Percentiles rank a stretch among this genome's conserved stretches.
Evolutionary conservation across 2,797 vertebrate genomes (phyloP).

Genomic region (Gastrophryne carolinensis): DNA sequence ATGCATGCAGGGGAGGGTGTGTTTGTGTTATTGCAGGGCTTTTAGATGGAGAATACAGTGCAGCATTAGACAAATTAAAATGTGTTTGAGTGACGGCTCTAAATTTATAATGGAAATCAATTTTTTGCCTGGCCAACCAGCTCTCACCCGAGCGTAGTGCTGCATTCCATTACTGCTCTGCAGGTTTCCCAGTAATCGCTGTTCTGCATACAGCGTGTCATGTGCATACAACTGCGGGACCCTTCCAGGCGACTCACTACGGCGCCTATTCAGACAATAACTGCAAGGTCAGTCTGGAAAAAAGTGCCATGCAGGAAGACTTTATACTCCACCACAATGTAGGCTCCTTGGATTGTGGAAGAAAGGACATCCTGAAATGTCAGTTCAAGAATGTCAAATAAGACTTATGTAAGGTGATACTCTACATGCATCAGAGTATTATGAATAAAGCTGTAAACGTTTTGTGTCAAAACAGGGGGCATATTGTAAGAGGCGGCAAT

Average conservation of each 20-base stretch:
- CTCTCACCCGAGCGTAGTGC: slow-evolving; percentile 13
- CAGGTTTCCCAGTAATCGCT: slow-evolving; percentile 21
- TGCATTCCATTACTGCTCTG: slow-evolving; percentile 43
- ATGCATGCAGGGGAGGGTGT: not conserved
- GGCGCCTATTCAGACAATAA: slow-evolving; percentile 23
- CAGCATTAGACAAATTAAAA: slow-evolving; percentile 50
- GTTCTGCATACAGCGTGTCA: slow-evolving; percentile 27
- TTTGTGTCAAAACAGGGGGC: no score
- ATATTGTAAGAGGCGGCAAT: no score
- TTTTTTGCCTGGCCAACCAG: slow-evolving; percentile 32
- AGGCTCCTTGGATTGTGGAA: no score
- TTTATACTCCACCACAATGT: not conserved
- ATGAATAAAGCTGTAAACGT: no score
- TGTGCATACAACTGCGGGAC: slow-evolving; percentile 3
- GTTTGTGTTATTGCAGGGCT: slow-evolving; percentile 26
- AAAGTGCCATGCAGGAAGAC: not conserved
- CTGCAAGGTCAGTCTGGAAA: slow-evolving; percentile 47
- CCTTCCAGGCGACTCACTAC: slow-evolving; percentile 7
- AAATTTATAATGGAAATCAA: slow-evolving; percentile 49
- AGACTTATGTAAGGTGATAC: no score
- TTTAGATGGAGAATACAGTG: slow-evolving; percentile 20
- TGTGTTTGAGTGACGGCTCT: slow-evolving; percentile 40
- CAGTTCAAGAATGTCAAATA: no score
- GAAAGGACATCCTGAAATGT: no score
- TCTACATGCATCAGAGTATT: no score